A percentile compares a stretch with the other conserved stretches of the same genome.
Conservation (phyloP, 2,113 vertebrate species). For the Campylomormyrus numenius region DNA sequence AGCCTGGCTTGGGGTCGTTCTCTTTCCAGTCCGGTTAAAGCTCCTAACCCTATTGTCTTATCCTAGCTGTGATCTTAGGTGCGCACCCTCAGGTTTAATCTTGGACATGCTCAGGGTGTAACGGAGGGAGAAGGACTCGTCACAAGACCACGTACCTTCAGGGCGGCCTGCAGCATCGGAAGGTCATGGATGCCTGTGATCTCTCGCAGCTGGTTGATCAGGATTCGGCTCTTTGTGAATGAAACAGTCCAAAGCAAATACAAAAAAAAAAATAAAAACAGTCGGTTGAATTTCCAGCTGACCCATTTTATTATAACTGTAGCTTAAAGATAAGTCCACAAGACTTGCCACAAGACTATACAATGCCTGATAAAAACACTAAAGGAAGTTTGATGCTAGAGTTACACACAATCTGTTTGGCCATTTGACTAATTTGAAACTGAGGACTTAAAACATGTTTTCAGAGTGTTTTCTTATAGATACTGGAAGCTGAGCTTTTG, state of each 20-base stretch:
- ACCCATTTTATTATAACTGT: not conserved
- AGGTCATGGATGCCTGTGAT: slow-evolving; percentile 88
- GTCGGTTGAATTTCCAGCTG: not conserved
- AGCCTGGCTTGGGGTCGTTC: not conserved
- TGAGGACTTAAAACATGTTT: not conserved
- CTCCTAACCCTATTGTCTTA: not conserved
- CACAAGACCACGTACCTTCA: slow-evolving; percentile 67
- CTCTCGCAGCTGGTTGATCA: slow-evolving; percentile 84
- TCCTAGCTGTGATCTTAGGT: not conserved
- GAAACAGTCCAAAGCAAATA: slow-evolving; percentile 9
- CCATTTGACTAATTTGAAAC: not conserved
- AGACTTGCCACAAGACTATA: not conserved
- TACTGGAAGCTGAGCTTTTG: not conserved
- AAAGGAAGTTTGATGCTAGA: not conserved
- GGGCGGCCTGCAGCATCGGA: slow-evolving; percentile 69
- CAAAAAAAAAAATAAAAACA: slow-evolving; percentile 7
- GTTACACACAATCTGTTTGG: not conserved
- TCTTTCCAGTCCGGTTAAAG: not conserved
- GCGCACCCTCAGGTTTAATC: not conserved
- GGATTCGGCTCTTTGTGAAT: slow-evolving; percentile 67
- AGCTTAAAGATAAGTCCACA: not conserved
- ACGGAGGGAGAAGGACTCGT: not conserved
- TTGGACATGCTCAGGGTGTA: not conserved
- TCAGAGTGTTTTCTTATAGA: not conserved
- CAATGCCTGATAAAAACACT: not conserved